These are phyloP conservation scores for Ceratina australensis DNA, from an alignment of 1,140 invertebrate species.

Conservation along the genomic window DNA sequence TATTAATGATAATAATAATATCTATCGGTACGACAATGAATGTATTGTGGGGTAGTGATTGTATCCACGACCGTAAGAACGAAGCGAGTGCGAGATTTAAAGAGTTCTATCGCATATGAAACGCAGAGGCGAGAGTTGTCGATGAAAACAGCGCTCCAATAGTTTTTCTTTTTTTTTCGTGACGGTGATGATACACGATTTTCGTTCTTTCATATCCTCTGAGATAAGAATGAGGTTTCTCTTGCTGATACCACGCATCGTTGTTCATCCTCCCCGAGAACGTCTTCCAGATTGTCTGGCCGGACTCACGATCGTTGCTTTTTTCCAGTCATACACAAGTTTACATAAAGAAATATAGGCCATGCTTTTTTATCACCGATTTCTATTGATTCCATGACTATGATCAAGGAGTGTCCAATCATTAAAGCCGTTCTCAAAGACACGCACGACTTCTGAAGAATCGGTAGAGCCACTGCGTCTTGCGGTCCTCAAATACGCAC, in stretches of 20 bases:
- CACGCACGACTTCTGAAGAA: slow-evolving; percentile 47
- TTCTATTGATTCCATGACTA: not conserved
- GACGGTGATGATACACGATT: not conserved
- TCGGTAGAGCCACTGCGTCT: slow-evolving; percentile 40
- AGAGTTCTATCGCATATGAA: not conserved
- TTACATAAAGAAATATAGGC: too few species aligned
- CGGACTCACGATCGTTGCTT: not conserved
- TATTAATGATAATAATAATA: slow-evolving; percentile 55
- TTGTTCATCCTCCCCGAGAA: slow-evolving; percentile 44
- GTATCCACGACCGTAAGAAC: slow-evolving; percentile 53
- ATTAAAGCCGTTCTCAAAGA: slow-evolving; percentile 17
- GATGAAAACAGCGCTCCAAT: not conserved
- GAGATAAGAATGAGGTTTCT: slow-evolving; percentile 7
- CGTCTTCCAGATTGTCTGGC: slow-evolving; percentile 64
- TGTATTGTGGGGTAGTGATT: slow-evolving; percentile 49
- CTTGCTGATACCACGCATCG: slow-evolving; percentile 30
- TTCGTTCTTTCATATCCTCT: slow-evolving; percentile 10
- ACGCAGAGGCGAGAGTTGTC: slow-evolving; percentile 12
- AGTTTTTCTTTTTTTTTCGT: slow-evolving; percentile 6
- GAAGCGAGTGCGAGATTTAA: slow-evolving; percentile 50
- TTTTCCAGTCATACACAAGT: not conserved
- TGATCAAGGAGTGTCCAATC: not conserved
- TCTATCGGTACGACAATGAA: slow-evolving; percentile 47
- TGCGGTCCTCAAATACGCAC: slow-evolving; percentile 46
- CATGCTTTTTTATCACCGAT: not conserved